These are phyloP conservation scores for Otocyon megalotis DNA, from an alignment of 2,113 vertebrate genomes.

Conservation along the genomic window DNA sequence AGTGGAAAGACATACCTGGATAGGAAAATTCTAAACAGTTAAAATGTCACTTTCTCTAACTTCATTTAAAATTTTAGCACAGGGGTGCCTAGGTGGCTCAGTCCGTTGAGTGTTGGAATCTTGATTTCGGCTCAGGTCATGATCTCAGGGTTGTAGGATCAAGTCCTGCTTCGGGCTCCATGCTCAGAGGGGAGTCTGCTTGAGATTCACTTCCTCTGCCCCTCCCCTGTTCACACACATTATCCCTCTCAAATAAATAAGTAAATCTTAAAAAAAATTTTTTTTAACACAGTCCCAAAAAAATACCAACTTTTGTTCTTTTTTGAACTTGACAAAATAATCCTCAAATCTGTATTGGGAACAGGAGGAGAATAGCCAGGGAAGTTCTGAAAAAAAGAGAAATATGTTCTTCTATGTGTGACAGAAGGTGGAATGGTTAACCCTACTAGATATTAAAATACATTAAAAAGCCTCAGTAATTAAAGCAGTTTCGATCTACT, in stretches of 20 bases:
- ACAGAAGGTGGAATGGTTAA: background rate
- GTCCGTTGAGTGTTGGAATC: background rate
- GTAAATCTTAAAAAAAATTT: background rate
- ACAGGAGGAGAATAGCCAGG: background rate
- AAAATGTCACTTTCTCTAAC: background rate
- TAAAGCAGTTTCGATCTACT: background rate
- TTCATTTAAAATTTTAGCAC: conserved; percentile 38
- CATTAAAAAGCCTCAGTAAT: background rate
- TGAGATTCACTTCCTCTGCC: too few relatives aligned
- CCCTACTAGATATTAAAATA: background rate
- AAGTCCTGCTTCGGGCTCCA: too few relatives aligned
- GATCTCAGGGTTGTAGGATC: too few relatives aligned
- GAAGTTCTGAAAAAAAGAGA: background rate
- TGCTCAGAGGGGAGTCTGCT: too few relatives aligned
- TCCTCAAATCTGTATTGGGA: conserved; percentile 1
- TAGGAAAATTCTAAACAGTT: background rate
- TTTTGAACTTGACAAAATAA: background rate
- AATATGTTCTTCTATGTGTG: background rate
- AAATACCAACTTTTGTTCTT: background rate
- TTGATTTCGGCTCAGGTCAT: too few relatives aligned
- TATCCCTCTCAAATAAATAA: background rate
- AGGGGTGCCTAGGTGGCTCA: background rate
- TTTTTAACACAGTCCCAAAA: background rate
- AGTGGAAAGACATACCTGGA: background rate
- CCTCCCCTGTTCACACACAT: too few relatives aligned